These are phyloP conservation scores for Eupithecia centaureata DNA, from an alignment of 2,888 invertebrate genomes.

Conservation along the genomic window DNA sequence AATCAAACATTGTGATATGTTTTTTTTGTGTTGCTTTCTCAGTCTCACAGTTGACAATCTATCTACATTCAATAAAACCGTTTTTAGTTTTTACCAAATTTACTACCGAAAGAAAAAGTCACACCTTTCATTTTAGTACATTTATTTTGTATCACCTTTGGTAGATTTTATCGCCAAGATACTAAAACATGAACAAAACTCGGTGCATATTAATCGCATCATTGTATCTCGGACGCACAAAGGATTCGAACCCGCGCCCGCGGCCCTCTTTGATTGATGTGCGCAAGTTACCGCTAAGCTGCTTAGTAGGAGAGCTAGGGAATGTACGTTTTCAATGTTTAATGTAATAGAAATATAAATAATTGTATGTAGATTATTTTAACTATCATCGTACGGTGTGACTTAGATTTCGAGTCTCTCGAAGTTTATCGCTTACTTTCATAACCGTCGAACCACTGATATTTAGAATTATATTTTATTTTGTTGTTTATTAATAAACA, in stretches of 20 bases:
- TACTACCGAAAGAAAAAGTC: no score
- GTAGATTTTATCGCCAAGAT: neutral
- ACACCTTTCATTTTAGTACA: neutral
- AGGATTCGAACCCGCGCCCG: constrained; percentile 40
- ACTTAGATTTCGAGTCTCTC: no score
- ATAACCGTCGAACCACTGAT: no score
- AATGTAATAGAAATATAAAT: neutral
- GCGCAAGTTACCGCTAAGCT: neutral
- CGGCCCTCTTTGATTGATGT: constrained; percentile 41
- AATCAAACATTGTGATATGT: neutral
- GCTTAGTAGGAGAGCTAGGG: neutral
- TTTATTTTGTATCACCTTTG: neutral
- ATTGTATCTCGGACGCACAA: constrained; percentile 39
- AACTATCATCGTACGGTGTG: no score
- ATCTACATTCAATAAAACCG: no score
- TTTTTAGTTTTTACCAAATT: no score
- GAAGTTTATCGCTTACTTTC: no score
- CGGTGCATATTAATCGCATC: constrained; percentile 43
- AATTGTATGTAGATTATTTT: no score
- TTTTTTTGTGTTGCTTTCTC: neutral
- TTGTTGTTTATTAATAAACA: no score
- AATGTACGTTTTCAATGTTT: neutral
- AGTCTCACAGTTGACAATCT: neutral
- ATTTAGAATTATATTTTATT: no score
- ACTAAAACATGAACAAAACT: constrained; percentile 23